Evolutionary conservation across 2,888 invertebrate genomes (phyloP).

Genomic region (Eumerus sabulonum): DNA sequence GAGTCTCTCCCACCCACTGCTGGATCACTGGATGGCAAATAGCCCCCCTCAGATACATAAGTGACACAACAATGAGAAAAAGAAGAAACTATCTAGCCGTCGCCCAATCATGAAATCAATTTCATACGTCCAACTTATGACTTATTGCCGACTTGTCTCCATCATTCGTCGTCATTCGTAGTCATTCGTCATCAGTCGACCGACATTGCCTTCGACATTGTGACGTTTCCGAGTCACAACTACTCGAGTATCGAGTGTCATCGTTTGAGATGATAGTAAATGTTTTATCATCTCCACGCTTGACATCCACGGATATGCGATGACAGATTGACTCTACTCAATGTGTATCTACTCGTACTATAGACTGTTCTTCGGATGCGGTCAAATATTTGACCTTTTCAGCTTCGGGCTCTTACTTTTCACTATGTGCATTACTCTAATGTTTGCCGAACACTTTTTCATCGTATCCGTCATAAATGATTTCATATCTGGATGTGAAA

Average conservation of each 20-base stretch:
- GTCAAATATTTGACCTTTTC: conserved; percentile 62
- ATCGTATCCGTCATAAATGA: conserved; percentile 27
- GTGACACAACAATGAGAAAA: not conserved
- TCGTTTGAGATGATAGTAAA: conserved; percentile 48
- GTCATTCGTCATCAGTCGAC: conserved; percentile 39
- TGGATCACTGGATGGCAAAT: not conserved
- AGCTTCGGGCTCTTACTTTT: conserved; percentile 25
- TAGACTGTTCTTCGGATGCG: not conserved
- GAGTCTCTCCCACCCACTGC: no score
- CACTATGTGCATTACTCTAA: conserved; percentile 29
- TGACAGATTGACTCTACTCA: conserved; percentile 32
- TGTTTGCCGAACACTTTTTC: conserved; percentile 16
- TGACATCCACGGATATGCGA: conserved; percentile 39
- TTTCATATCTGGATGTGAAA: conserved; percentile 21
- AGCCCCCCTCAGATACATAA: not conserved
- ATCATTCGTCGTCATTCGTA: conserved; percentile 37
- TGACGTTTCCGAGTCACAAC: conserved; percentile 16
- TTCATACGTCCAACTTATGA: conserved; percentile 37
- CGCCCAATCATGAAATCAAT: conserved; percentile 20
- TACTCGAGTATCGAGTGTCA: conserved; percentile 27
- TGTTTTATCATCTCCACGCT: conserved; percentile 50
- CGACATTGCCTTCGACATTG: conserved; percentile 8
- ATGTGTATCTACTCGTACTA: no score
- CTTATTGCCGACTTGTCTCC: conserved; percentile 23
- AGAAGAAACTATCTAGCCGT: conserved; percentile 15